Evolutionary conservation across 2,888 invertebrate species (phyloP), one percentile per base, ranked within the genome.

Genomic region (Nemotelus nigrinus): DNA sequence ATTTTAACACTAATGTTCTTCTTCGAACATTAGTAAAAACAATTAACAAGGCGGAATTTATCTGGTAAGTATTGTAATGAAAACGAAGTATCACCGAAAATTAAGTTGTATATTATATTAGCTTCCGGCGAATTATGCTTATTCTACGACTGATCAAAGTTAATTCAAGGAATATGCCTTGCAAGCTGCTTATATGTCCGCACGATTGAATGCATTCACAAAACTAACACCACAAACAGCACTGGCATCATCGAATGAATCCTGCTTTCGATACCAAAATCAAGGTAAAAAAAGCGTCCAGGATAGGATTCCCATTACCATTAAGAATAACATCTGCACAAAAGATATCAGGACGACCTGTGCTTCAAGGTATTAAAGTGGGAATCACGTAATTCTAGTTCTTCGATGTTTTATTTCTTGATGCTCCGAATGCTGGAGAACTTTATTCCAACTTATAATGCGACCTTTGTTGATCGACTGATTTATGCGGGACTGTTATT

Each of bases 261-360:
- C 93, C 41, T 88, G 89, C 2, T 83, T 89, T 76, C 88, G 92
- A 60, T 89, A 89, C 80, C 86, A 89, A 81, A 89, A 90, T 84
- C 88, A 89, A 79, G 86, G 89, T 48, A 83, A 89, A 43, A 87
- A 87, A 78, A 86, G 89, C 39, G 83, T 85, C n/a, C 86, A 96
- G 4, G 93, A 95, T 83, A 97, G 97, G 2, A 90, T 97, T 75
- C 92, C 96, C 0, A 89, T 98, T 75, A 97, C 95, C 0, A 88
- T 98, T 0, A 99, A 99, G 87, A 98, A 99, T 85, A 98, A 98
- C 85, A 98, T 96, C 85, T 97, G 97, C 84, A 95, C 94, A 0
- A 88, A 90, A 82, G 90, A 90, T 81, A 89, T 95, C n/a, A 87
- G 85, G 2, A 98, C 99, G 10, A 96, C 93, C 3, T 94, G 93